These are phyloP conservation scores for Xiphophorus hellerii DNA, from an alignment of 2,113 vertebrate species.

Conservation along the genomic window DNA sequence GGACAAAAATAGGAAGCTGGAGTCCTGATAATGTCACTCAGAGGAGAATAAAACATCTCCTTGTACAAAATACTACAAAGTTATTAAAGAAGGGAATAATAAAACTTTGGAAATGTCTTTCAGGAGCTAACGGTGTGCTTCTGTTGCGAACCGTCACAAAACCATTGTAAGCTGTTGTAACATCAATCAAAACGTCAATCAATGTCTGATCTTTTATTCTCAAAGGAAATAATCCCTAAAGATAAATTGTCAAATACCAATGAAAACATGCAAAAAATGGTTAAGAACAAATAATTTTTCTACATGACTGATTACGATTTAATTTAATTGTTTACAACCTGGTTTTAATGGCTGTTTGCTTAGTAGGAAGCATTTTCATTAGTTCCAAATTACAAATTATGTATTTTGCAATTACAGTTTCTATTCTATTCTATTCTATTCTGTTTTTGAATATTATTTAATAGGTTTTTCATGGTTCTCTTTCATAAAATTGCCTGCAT, in stretches of 20 bases:
- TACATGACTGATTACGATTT: too few relatives aligned
- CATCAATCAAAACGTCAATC: background rate
- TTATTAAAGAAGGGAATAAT: conserved; percentile 22
- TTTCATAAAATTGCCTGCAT: too few relatives aligned
- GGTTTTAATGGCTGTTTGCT: too few relatives aligned
- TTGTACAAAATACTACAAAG: conserved; percentile 31
- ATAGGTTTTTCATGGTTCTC: too few relatives aligned
- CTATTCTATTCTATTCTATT: too few relatives aligned
- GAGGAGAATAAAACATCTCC: conserved; percentile 44
- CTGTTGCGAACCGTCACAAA: background rate
- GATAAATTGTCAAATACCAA: background rate
- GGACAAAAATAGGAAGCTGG: conserved; percentile 60
- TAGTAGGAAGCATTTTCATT: too few relatives aligned
- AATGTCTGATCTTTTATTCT: background rate
- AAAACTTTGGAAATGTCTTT: conserved; percentile 22
- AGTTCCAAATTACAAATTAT: too few relatives aligned
- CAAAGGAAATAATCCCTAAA: background rate
- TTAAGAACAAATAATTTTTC: background rate
- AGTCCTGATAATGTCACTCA: conserved; percentile 64
- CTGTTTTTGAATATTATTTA: too few relatives aligned
- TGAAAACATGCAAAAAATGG: background rate
- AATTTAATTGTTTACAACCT: too few relatives aligned
- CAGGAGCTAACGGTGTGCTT: background rate
- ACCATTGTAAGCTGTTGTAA: background rate
- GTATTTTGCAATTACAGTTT: too few relatives aligned